Base-by-base conservation (phyloP, 2,797 vertebrate species). In the Dipus sagitta region DNA sequence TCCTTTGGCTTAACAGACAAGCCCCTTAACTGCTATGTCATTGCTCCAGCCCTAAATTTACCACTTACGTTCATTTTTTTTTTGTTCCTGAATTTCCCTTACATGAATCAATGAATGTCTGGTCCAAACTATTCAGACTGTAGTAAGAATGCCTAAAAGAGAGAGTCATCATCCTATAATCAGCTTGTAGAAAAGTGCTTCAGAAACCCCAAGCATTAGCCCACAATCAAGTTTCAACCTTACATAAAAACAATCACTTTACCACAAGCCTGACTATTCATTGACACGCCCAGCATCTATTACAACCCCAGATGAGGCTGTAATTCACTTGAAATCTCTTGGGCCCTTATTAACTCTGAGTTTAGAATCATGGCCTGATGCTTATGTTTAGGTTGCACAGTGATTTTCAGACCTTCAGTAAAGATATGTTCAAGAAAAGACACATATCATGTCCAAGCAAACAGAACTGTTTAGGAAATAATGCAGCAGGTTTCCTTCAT, bases 131-230 rank as follows among this genome's bases (percentile, higher is more conserved):
- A 6, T 81, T 68, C 34, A 77, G 23, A 88, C 71, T 65, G 81
- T 85, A 38, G 60, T 24, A 78, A 78, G 64, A 78, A 30, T 81
- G 10, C 62, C 23, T 62, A 95, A 85, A 54, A 94, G 12, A 71
- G 12, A 71, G 60, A 52, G 17, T 47, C n/a, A 54, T 68, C 26
- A 6, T 74, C 60, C 58, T 26, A 30, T 8, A 24, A 85, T 88
- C 75, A 81, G 32, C 52, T 86, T 80, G 78, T 65, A 89, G 70
- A 85, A 85, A 85, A 83, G 47, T 79, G 2, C 54, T 91, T 92
- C 62, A 54, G 85, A 72, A 90, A 64, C 30, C 10, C 0, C 28
- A 21, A 30, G 2, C 67, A 34, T 52, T 67, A 67, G 28, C 54
- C 8, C 62, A 72, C 23, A 7, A 0, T 80, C 83, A 77, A 11